Percentiles rank a stretch among this genome's conserved stretches.
phyloP scores from a whole-genome alignment of 2,113 vertebrate genomes.

The Balaeniceps rex region DNA sequence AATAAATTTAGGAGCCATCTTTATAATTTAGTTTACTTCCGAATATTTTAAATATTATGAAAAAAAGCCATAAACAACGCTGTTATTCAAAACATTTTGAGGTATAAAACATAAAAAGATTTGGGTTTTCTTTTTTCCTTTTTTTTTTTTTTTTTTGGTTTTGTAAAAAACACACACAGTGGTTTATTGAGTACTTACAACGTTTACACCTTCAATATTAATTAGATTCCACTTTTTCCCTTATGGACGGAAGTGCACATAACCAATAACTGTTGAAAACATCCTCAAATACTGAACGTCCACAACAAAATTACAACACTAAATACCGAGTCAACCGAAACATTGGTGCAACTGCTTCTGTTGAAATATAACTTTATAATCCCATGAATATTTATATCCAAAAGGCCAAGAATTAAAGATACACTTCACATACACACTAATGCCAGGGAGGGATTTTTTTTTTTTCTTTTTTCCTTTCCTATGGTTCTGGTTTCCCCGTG shows the following conservation, averaged over 20 bases:
- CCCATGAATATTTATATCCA: slow-evolving; percentile 80
- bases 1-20: slow-evolving; percentile 69
- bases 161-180: slow-evolving; percentile 82
- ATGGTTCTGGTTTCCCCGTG: slow-evolving; percentile 33
- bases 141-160: neutral
- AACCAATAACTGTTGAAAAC: slow-evolving; percentile 80
- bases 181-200: slow-evolving; percentile 97
- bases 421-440: slow-evolving; percentile 85
- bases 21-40: slow-evolving; percentile 79
- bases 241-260: slow-evolving; percentile 85
- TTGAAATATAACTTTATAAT: slow-evolving; percentile 78
- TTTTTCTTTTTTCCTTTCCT: neutral
- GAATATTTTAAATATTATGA: slow-evolving; percentile 78
- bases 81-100: slow-evolving; percentile 74
- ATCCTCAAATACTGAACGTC: slow-evolving; percentile 73
- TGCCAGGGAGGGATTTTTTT: slow-evolving; percentile 65
- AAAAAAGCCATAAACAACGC: slow-evolving; percentile 73
- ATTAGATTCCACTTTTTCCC: slow-evolving; percentile 82
- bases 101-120: slow-evolving; percentile 78
- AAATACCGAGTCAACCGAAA: slow-evolving; percentile 73
- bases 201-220: slow-evolving; percentile 93
- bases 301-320: slow-evolving; percentile 77
- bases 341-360: slow-evolving; percentile 71
- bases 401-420: slow-evolving; percentile 77
- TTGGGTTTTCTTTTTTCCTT: slow-evolving; percentile 2